Conservation (phyloP, 2,888 invertebrate species). For the Nysson spinosus region DNA sequence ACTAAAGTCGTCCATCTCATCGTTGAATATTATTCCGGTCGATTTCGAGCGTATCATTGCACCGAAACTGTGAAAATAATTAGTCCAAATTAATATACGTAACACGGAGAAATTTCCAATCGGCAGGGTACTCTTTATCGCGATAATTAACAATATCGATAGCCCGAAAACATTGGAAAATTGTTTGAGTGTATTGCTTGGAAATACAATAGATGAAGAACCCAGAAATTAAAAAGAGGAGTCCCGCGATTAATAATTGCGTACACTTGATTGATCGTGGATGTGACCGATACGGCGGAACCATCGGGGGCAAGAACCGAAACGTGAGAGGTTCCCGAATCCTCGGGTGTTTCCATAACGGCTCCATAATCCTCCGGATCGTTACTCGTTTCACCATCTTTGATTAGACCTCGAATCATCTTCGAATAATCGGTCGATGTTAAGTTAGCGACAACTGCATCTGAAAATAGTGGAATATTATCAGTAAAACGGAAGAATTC, state of each 20-base stretch:
- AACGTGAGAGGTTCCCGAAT: conserved; percentile 93
- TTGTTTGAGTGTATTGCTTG: no score
- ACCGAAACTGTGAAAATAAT: conserved; percentile 81
- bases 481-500: not conserved
- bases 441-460: conserved; percentile 78
- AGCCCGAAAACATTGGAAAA: not conserved
- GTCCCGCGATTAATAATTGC: no score
- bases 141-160: not conserved
- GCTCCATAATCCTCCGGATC: conserved; percentile 85
- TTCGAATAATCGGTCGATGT: conserved; percentile 82
- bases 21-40: conserved; percentile 95
- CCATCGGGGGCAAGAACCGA: conserved; percentile 91
- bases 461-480: no score
- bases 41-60: conserved; percentile 86
- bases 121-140: no score
- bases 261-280: conserved; percentile 90
- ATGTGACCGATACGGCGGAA: conserved; percentile 95
- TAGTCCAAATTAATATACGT: no score
- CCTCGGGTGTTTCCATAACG: conserved; percentile 76
- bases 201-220: no score
- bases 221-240: no score
- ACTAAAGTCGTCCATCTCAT: conserved; percentile 97
- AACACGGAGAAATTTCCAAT: no score
- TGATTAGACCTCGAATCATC: conserved; percentile 81
- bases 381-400: conserved; percentile 83